phyloP scores from a whole-genome alignment of 2,888 invertebrate species.

The Dasypogon diadema region DNA sequence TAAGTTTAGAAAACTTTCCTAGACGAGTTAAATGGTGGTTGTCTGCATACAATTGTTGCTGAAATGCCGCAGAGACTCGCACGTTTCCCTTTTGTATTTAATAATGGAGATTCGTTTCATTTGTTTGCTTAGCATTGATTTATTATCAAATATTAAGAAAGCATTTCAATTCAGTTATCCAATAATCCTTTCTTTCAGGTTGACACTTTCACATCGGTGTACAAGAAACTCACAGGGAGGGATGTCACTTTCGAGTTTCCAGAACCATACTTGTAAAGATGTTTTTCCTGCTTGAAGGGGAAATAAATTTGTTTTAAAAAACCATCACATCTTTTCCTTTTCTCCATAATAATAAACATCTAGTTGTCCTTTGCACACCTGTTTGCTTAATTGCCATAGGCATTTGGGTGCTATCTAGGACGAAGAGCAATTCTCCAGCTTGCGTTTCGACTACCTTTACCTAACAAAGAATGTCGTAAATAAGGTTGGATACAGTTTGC shows the following conservation, averaged over 20 bases:
- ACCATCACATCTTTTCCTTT: neutral
- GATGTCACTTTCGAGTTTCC: conserved; percentile 99
- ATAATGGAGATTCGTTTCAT: too few species aligned
- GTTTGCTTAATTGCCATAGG: neutral
- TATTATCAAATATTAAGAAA: neutral
- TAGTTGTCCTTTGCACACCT: conserved; percentile 28
- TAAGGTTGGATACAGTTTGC: neutral
- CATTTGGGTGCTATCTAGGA: conserved; percentile 30
- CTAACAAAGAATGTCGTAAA: neutral
- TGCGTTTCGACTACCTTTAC: neutral
- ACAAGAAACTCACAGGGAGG: conserved; percentile 98
- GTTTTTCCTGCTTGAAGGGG: conserved; percentile 10
- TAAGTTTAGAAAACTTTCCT: too few species aligned
- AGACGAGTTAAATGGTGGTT: too few species aligned
- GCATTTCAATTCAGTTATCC: neutral
- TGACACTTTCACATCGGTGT: conserved; percentile 97
- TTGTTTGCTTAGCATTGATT: neutral
- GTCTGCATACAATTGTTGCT: too few species aligned
- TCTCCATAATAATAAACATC: neutral
- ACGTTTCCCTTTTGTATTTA: too few species aligned
- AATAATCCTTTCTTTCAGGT: conserved; percentile 74
- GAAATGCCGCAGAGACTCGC: too few species aligned
- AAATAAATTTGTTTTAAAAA: conserved; percentile 31
- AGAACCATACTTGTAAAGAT: conserved; percentile 88
- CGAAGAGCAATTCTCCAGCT: conserved; percentile 13